phyloP scores from a whole-genome alignment of 2,888 invertebrate genomes.

The Caenorhabditis sinica region DNA sequence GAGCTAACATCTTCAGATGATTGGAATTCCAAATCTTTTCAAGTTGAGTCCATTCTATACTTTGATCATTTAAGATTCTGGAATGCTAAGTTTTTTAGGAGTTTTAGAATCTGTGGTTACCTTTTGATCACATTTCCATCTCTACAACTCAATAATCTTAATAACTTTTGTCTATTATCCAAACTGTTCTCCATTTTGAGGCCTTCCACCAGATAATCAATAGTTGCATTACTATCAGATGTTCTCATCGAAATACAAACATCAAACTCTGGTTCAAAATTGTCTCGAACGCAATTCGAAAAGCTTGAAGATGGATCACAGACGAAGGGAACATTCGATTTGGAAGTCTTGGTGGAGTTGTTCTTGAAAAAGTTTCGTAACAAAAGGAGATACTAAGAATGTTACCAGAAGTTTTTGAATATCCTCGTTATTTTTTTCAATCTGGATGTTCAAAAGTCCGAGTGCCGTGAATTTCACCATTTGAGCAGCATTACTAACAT shows the following conservation, averaged over 20 bases:
- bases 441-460: neutral
- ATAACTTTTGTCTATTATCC: neutral
- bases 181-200: neutral
- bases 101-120: neutral
- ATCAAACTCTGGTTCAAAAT: neutral
- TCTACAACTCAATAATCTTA: conserved; percentile 9
- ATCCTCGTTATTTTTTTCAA: neutral
- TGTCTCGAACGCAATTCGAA: neutral
- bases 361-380: neutral
- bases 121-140: neutral
- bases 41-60: too few relatives aligned
- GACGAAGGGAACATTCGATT: neutral
- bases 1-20: too few relatives aligned
- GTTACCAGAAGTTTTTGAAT: neutral
- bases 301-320: neutral
- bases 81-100: too few relatives aligned
- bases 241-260: neutral
- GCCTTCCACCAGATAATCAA: neutral
- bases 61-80: too few relatives aligned
- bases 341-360: neutral
- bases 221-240: neutral
- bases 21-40: too few relatives aligned
- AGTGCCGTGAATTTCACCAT: too few relatives aligned
- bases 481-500: too few relatives aligned
- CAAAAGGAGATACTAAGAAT: neutral